Evolutionary conservation across 2,888 invertebrate species (phyloP), one percentile per base, ranked within the genome.

Genomic region (Cantharis rufa): DNA sequence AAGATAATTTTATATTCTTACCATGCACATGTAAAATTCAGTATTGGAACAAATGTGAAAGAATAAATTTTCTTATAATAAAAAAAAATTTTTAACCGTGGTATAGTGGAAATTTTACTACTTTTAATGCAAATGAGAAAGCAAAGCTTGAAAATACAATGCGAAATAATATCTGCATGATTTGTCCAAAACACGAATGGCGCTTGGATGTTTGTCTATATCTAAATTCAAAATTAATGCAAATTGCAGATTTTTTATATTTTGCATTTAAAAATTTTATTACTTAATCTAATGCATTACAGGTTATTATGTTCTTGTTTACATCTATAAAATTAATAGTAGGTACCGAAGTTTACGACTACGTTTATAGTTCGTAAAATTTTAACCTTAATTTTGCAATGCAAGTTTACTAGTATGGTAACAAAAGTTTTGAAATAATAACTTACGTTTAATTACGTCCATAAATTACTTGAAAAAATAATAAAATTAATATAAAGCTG

Each of bases 271-370:
- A 71, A 70, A 72, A 64, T 5, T 69, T 76, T 72, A 76, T 24
- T 15, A 7, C 64, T 64, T 70, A 69, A 77, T 75, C 48, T 66
- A 75, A 74, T 62, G 63, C 69, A 71, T 69, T 70, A 74, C 48
- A 64, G 48, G 63, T 73, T 76, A 76, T 74, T 74, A 27, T 62
- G 64, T 78, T 62, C 72, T 75, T 78, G 74, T 78, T 78, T 78
- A 78, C 76, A 74, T 74, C 71, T 66, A 76, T 76, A 76, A 78
- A 78, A 76, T 78, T 76, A 78, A 74, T 74, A 78, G 73, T 78
- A 66, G 64, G 64, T 66, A 76, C 64, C 72, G 24, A 73, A 76
- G 68, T 78, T 77, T 77, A 77, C 77, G 77, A 72, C 66, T 70
- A 72, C 73, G 18, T 77, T 78, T 76, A 78, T 70, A 71, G 76